Evolutionary conservation across 2,888 invertebrate species (phyloP).

Genomic region (Atrina japonica): DNA sequence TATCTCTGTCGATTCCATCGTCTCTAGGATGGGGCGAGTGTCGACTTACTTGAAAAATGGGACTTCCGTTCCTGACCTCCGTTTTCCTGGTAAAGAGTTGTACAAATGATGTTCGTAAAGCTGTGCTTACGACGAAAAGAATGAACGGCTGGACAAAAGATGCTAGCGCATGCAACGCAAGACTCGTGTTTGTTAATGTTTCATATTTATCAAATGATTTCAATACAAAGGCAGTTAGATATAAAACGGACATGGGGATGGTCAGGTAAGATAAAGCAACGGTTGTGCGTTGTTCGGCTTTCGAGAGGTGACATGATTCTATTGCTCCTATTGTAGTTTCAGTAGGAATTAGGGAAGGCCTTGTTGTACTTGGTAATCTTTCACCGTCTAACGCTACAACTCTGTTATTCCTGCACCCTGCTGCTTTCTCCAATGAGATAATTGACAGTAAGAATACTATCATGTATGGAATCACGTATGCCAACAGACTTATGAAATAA

Average conservation of each 20-base stretch:
- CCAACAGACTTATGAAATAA: background rate
- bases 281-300: conserved; percentile 3
- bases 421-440: conserved; percentile 12
- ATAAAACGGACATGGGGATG: conserved; percentile 5
- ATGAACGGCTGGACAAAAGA: conserved; percentile 16
- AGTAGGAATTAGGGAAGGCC: conserved; percentile 12
- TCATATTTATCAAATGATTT: conserved; percentile 6
- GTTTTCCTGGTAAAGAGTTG: conserved; percentile 12
- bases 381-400: background rate
- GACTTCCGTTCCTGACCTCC: background rate
- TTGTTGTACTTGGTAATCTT: background rate
- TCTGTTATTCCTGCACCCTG: conserved; percentile 2
- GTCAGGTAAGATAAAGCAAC: conserved; percentile 18
- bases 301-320: conserved; percentile 1
- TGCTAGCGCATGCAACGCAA: conserved; percentile 6
- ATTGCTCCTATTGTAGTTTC: background rate
- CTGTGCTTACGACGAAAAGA: conserved; percentile 14
- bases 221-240: conserved; percentile 3
- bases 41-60: conserved; percentile 5
- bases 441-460: conserved; percentile 5
- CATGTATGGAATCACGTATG: conserved; percentile 13
- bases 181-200: background rate
- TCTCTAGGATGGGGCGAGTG: conserved; percentile 10
- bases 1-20: conserved; percentile 3
- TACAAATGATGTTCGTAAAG: conserved; percentile 14